A percentile compares a stretch with the other conserved stretches of the same genome.
Evolutionary conservation across 2,888 invertebrate genomes (phyloP).

Genomic region (Chymomyza caudatula): DNA sequence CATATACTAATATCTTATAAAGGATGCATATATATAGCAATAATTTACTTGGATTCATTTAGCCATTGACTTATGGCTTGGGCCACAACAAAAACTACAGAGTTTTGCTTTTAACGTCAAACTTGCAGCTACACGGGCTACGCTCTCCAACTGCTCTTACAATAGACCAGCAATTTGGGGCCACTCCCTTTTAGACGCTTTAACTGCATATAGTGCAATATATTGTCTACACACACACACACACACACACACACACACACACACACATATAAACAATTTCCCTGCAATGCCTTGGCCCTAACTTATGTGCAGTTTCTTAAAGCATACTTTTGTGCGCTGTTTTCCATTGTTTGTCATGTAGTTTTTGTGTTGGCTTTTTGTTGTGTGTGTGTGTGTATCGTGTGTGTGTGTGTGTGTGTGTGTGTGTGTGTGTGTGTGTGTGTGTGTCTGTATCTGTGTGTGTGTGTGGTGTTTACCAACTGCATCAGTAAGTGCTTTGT

Average conservation of each 20-base stretch:
- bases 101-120: background rate
- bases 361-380: slow-evolving; percentile 25
- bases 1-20: background rate
- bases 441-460: background rate
- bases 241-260: slow-evolving; percentile 3
- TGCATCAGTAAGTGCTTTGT: slow-evolving; percentile 60
- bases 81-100: background rate
- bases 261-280: slow-evolving; percentile 21
- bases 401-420: background rate
- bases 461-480: slow-evolving; percentile 50
- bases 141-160: background rate
- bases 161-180: background rate
- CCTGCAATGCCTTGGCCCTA: slow-evolving; percentile 1
- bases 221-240: slow-evolving; percentile 31
- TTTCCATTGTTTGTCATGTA: slow-evolving; percentile 45
- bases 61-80: background rate
- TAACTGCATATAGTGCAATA: slow-evolving; percentile 34
- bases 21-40: background rate
- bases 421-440: background rate
- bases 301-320: slow-evolving; percentile 51
- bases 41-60: background rate
- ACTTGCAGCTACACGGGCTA: background rate
- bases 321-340: slow-evolving; percentile 56
- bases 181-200: background rate
- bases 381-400: slow-evolving; percentile 10